phyloP scores from a whole-genome alignment of 2,888 invertebrate species.

The Stenolophus ochropezus region DNA sequence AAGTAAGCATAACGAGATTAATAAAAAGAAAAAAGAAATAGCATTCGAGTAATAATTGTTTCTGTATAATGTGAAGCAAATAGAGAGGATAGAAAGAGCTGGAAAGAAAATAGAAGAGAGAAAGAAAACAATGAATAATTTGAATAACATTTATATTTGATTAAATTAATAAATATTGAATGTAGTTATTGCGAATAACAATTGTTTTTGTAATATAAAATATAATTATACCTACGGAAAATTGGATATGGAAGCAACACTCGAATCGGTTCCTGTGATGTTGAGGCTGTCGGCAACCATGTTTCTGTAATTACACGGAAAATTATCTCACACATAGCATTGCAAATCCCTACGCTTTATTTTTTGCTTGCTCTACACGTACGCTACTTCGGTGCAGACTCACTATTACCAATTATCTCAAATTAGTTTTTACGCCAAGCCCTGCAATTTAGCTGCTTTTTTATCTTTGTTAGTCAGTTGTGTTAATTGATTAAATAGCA shows the following conservation, averaged over 20 bases:
- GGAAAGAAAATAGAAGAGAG: conserved; percentile 28
- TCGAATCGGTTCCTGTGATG: conserved; percentile 55
- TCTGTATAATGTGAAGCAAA: neutral
- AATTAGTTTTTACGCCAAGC: neutral
- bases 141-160: conserved; percentile 32
- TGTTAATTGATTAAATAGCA: neutral
- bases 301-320: conserved; percentile 55
- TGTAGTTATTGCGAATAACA: conserved; percentile 3
- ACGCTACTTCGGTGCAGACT: neutral
- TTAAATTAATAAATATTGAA: conserved; percentile 33
- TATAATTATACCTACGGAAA: conserved; percentile 55
- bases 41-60: neutral
- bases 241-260: conserved; percentile 57
- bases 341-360: neutral
- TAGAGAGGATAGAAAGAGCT: conserved; percentile 14
- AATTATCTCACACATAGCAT: conserved; percentile 46
- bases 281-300: conserved; percentile 55
- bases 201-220: conserved; percentile 36
- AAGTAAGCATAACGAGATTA: no score
- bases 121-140: conserved; percentile 15
- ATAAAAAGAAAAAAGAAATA: no score
- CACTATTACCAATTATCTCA: conserved; percentile 14
- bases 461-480: neutral
- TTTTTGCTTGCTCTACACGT: neutral
- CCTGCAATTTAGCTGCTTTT: neutral